Percentiles rank a stretch among this genome's conserved stretches.
phyloP scores from a whole-genome alignment of 92 coral and sea anemone species.

The Blastomussa wellsi region DNA sequence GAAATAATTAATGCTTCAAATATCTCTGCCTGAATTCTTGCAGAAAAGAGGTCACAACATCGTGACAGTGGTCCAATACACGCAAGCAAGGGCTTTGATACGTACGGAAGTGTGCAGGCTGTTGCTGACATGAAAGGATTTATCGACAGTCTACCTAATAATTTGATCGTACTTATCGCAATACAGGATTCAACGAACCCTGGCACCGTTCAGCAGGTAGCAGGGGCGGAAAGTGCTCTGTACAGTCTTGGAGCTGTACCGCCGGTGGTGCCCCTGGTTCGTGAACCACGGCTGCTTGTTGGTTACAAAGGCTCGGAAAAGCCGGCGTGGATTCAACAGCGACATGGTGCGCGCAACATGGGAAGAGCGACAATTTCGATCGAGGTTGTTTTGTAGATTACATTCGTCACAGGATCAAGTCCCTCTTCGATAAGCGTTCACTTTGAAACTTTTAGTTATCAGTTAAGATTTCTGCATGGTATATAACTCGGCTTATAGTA shows the following conservation, averaged over 20 bases:
- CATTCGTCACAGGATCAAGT: background rate
- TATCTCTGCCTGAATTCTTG: background rate
- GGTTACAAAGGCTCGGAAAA: constrained; percentile 18
- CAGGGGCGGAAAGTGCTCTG: constrained; percentile 6
- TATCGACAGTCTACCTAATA: background rate
- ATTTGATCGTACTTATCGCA: background rate
- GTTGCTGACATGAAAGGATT: background rate
- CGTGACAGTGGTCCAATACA: constrained; percentile 18
- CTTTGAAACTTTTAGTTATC: no score
- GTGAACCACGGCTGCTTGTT: constrained; percentile 12
- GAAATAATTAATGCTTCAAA: background rate
- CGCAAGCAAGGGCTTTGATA: constrained; percentile 2
- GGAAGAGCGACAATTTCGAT: background rate
- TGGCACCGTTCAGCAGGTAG: no score
- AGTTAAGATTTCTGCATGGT: no score
- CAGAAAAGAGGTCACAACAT: constrained; percentile 16
- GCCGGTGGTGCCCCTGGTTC: background rate
- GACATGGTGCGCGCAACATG: background rate
- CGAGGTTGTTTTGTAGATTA: background rate
- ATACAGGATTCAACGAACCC: background rate
- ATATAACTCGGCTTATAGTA: no score
- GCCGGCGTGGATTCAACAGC: constrained; percentile 17
- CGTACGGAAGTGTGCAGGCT: background rate
- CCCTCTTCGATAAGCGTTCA: background rate
- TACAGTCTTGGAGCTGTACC: background rate